These are phyloP conservation scores for Zonitis immaculata DNA, from an alignment of 2,888 invertebrate genomes.

Conservation along the genomic window DNA sequence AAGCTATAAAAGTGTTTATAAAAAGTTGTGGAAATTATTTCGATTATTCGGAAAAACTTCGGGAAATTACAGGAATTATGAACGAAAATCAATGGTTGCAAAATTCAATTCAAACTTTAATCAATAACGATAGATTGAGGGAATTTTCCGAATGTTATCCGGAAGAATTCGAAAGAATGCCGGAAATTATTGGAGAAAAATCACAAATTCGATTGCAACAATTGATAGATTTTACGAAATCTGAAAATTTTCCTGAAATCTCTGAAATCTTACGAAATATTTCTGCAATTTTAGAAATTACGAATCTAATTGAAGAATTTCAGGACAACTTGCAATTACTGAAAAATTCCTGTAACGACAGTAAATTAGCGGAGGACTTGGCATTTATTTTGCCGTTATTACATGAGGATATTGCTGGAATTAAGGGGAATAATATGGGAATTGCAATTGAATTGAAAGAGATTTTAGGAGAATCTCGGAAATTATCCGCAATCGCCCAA, in stretches of 20 bases:
- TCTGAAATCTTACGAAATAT: neutral
- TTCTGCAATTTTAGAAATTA: neutral
- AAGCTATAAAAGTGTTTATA: slow-evolving; percentile 12
- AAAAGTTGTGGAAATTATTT: neutral
- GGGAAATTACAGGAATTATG: neutral
- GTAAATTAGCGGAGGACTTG: slow-evolving; percentile 6
- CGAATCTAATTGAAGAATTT: neutral
- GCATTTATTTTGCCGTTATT: slow-evolving; percentile 9
- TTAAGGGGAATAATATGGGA: neutral
- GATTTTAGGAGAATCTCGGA: neutral
- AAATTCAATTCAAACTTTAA: slow-evolving; percentile 1
- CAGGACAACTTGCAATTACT: neutral
- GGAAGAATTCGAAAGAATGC: neutral
- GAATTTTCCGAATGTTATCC: neutral
- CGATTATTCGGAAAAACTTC: neutral
- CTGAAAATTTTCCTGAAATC: neutral
- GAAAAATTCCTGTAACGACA: neutral
- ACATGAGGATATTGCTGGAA: slow-evolving; percentile 1
- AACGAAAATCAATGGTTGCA: neutral
- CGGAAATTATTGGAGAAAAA: neutral
- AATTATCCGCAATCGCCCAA: too few relatives aligned
- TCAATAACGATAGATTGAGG: neutral
- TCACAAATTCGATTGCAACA: neutral
- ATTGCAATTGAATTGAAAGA: neutral
- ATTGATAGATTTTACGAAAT: neutral